Evolutionary conservation across 2,888 invertebrate species (phyloP), one percentile per base, ranked within the genome.

Genomic region (Microctonus brassicae): DNA sequence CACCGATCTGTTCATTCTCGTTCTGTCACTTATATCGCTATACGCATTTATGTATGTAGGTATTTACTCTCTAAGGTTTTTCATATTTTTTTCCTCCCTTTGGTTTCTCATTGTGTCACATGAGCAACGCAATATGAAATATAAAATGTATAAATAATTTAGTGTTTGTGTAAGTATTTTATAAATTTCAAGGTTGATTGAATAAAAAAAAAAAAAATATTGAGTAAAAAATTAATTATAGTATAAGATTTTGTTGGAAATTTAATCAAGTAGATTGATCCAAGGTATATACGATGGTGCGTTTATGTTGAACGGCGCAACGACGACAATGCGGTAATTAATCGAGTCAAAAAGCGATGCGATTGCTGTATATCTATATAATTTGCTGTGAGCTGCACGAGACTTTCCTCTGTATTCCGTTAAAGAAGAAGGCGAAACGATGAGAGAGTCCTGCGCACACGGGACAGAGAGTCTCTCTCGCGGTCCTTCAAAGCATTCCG

Each of bases 401-500:
- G 57, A 55, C 33, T 61, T 61, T 62, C 69, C 69, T 69, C 47
- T 47, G 47, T 47, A 17, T n/a, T 20, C 47, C 9, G 47, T 47
- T 53, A 13, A 62, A 36, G 24, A n/a, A 62, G 22, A 20, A 62
- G 67, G 66, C 69, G 72, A 73, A 68, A 64, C 63, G 34, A 70
- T 69, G 71, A 64, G 63, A 63, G 69, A 53, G 61, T 63, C 63
- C 47, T 61, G 75, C 76, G 78, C 79, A 80, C 77, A 75, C 73
- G 61, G 65, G 73, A 66, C 69, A 63, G 74, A 76, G 76, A 76
- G 79, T 66, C 74, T 75, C 76, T 73, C 62, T 81, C 84, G 87
- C 87, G 87, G 87, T 75, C 81, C 85, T 85, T 86, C 87, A 87
- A 87, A 87, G 87, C 87, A 87, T 87, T 87, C 87, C 86, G 81